Evolutionary conservation across 2,113 vertebrate species (phyloP).

Genomic region (Microcebus tavaratra): DNA sequence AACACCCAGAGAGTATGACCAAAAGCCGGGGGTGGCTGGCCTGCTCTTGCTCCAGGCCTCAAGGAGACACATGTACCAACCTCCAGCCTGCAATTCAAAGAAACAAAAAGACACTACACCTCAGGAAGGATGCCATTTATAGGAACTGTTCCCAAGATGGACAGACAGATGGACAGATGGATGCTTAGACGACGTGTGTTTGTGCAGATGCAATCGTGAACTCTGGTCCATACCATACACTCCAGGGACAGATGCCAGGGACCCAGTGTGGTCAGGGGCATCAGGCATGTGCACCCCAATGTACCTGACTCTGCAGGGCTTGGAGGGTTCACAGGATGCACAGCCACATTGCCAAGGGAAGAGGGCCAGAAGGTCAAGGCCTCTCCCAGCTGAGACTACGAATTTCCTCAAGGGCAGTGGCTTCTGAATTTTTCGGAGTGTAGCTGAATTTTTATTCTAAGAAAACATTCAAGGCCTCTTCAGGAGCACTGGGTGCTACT

Average conservation of each 20-base stretch:
- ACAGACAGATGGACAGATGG: background rate
- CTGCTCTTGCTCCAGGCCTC: background rate
- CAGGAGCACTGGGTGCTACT: background rate
- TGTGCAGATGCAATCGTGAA: background rate
- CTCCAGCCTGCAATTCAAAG: background rate
- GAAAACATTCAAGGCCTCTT: background rate
- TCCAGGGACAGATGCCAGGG: background rate
- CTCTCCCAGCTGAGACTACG: background rate
- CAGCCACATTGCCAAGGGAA: background rate
- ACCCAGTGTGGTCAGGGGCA: background rate
- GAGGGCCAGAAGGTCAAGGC: background rate
- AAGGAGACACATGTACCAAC: background rate
- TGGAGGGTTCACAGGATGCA: background rate
- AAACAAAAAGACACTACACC: conserved; percentile 19
- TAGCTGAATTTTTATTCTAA: background rate
- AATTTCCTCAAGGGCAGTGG: background rate
- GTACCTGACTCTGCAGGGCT: background rate
- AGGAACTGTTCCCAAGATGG: background rate
- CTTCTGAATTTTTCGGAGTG: background rate
- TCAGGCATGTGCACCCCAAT: background rate
- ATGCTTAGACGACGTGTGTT: background rate
- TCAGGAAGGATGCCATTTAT: background rate
- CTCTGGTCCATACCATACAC: background rate
- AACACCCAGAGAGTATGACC: background rate
- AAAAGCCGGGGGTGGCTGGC: background rate